These are phyloP conservation scores for Bungarus multicinctus DNA, from an alignment of 2,113 vertebrate species.

Conservation along the genomic window DNA sequence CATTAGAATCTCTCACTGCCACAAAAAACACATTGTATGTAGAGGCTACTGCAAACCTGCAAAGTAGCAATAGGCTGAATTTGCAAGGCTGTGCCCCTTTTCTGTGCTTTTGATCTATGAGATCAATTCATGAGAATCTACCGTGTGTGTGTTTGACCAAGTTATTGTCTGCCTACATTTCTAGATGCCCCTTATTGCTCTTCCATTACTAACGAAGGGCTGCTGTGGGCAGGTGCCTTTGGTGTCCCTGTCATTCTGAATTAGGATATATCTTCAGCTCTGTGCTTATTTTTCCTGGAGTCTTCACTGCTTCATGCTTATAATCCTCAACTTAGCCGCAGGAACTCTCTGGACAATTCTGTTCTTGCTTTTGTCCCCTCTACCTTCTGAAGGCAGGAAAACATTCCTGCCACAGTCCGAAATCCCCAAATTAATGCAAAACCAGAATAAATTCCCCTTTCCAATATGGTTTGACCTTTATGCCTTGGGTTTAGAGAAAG, in stretches of 20 bases:
- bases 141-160: not conserved
- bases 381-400: not conserved
- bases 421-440: not conserved
- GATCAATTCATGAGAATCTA: not conserved
- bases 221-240: not conserved
- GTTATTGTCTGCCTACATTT: not conserved
- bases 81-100: not conserved
- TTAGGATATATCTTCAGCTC: not conserved
- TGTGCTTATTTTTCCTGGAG: not conserved
- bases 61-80: not conserved
- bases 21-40: not conserved
- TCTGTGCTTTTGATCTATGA: too few relatives aligned
- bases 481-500: not conserved
- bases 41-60: not conserved
- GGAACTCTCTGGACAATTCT: not conserved
- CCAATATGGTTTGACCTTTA: not conserved
- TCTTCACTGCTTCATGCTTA: not conserved
- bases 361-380: not conserved
- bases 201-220: not conserved
- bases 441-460: not conserved
- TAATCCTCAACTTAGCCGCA: not conserved
- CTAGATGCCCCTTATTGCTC: too few relatives aligned
- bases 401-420: not conserved
- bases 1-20: not conserved
- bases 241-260: conserved; percentile 1